Percentiles rank a stretch among this genome's conserved stretches.
Conservation (phyloP, 2,797 vertebrate genomes). For the Sebastes dallii region DNA sequence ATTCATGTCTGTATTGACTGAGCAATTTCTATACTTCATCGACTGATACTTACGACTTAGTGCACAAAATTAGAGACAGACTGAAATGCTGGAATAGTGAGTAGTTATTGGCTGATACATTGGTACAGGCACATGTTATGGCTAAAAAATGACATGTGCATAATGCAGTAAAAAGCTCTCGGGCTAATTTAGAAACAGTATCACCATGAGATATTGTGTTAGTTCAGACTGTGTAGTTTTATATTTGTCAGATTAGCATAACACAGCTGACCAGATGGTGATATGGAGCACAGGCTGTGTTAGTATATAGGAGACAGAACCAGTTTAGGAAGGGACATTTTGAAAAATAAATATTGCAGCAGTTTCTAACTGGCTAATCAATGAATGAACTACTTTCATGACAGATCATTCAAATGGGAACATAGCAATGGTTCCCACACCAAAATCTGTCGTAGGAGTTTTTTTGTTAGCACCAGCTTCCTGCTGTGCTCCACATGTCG, state of each 20-base stretch:
- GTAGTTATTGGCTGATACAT: not conserved
- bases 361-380: not conserved
- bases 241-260: not conserved
- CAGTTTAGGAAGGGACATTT: not conserved
- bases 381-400: not conserved
- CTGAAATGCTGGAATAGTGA: not conserved
- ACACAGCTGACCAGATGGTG: slow-evolving; percentile 15
- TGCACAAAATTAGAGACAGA: not conserved
- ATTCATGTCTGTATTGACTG: not conserved
- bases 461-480: not conserved
- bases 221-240: not conserved
- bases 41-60: not conserved
- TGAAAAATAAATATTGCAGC: not conserved
- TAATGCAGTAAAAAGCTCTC: not conserved
- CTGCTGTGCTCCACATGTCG: not conserved
- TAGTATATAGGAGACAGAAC: not conserved
- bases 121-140: not conserved
- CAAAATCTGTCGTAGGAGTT: not conserved
- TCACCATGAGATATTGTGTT: not conserved
- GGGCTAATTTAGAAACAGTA: not conserved
- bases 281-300: slow-evolving; percentile 4
- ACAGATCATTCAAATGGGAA: not conserved
- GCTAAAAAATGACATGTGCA: not conserved
- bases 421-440: not conserved
- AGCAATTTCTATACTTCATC: not conserved